phyloP scores from a whole-genome alignment of 2,113 vertebrate genomes.

The Phyllopteryx taeniolatus region DNA sequence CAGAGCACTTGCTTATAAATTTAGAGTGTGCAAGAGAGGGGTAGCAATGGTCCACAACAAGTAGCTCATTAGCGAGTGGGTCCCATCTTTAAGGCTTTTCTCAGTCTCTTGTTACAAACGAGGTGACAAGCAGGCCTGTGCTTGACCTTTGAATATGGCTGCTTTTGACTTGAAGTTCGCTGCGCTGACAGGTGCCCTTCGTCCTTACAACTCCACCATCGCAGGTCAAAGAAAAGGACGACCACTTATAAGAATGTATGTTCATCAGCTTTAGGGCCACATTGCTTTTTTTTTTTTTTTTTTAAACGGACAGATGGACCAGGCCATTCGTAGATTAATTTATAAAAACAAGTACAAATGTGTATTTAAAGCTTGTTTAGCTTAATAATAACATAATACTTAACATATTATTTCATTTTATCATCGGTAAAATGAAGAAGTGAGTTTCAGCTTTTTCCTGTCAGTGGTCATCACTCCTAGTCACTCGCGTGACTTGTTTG shows the following conservation, averaged over 20 bases:
- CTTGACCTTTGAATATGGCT: conserved; percentile 61
- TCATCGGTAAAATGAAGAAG: no score
- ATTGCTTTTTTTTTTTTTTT: no score
- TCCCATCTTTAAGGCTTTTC: conserved; percentile 63
- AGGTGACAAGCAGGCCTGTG: conserved; percentile 38
- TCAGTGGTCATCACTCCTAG: no score
- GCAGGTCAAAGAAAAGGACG: not conserved
- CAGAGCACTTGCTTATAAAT: conserved; percentile 59
- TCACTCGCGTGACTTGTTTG: no score
- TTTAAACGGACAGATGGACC: no score
- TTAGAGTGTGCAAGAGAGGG: conserved; percentile 49
- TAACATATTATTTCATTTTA: no score
- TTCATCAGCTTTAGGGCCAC: not conserved
- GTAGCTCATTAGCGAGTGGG: conserved; percentile 50
- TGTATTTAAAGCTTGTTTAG: no score
- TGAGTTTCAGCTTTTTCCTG: no score
- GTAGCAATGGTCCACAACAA: conserved; percentile 53
- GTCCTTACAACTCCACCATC: conserved; percentile 6
- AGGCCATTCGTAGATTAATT: no score
- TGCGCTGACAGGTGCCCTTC: conserved; percentile 52
- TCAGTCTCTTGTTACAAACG: conserved; percentile 54
- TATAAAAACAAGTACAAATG: no score
- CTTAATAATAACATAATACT: no score
- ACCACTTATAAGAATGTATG: not conserved
- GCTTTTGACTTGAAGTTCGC: conserved; percentile 48